phyloP scores from a whole-genome alignment of 2,113 vertebrate genomes.

The Onychostruthus taczanowskii region DNA sequence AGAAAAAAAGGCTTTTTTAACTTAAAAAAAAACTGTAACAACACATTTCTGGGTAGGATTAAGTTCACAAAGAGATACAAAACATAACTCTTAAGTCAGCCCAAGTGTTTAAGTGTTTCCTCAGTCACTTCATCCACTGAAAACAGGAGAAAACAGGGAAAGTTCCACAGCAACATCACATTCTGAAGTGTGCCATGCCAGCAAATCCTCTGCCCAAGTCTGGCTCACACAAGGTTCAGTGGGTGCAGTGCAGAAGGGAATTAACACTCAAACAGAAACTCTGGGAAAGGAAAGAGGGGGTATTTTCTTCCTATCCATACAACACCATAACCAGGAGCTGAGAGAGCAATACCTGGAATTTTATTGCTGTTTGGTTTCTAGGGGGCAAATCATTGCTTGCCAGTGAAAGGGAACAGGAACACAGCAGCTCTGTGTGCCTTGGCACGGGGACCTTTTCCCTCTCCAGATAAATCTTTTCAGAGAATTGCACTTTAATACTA shows the following conservation, averaged over 20 bases:
- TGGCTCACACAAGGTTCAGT: not conserved
- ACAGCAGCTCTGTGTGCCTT: not conserved
- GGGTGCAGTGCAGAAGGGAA: not conserved
- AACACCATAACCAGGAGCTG: rapidly evolving
- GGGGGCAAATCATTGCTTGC: not conserved
- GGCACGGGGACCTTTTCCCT: not conserved
- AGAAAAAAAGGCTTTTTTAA: not conserved
- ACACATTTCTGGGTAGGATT: not conserved
- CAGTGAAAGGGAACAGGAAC: not conserved
- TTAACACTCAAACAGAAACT: not conserved
- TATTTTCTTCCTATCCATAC: not conserved
- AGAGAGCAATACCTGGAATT: rapidly evolving
- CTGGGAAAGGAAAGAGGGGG: not conserved
- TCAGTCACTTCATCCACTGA: not conserved
- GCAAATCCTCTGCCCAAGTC: not conserved
- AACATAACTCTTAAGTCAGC: rapidly evolving
- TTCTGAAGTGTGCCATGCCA: rapidly evolving
- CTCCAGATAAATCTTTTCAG: not conserved
- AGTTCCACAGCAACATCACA: not conserved
- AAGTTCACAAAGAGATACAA: not conserved
- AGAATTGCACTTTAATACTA: not conserved
- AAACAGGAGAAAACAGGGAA: not conserved
- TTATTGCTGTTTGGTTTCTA: not conserved
- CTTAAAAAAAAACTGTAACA: not conserved
- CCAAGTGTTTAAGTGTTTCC: not conserved